Evolutionary conservation across 2,113 vertebrate genomes (phyloP), one percentile per base, ranked within the genome.

Genomic region (Atrichornis clamosus): DNA sequence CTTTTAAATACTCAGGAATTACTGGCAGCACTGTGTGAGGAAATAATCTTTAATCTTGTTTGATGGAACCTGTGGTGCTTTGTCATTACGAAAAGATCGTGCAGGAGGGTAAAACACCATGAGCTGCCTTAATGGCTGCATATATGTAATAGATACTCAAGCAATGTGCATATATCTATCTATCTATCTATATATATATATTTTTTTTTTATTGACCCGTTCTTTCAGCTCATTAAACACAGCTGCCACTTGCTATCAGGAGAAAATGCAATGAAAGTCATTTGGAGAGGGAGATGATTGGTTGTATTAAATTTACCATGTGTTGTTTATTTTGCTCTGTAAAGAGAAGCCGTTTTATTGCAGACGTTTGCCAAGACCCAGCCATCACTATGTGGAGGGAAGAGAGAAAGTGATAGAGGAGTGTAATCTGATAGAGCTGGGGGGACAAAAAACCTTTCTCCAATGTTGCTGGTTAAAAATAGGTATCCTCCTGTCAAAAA

Each of bases 221-320:
- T 96, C 91, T 95, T 93, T 56, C 89, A 95, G 79, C 83, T 90
- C 83, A 9, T 95, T 95, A 92, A 86, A 56, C 76, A 63, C 84
- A 95, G 89, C 90, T 95, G 93, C 72, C 12, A 30, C 67, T 90
- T 92, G 8, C 91, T 77, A 37, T 70, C 89, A 87, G 76, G 41
- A 86, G 88, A 72, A 74, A 92, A 53, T 67, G 90, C 47, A 80
- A 6, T 84, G 72, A 23, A 88, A 88, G 88, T 90, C 39, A 22
- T 96, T 93, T 94, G 86, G 65, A 90, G 90, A 52, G 68, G 55
- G 83, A 65, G 72, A 46, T 69, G 76, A 86, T 76, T 70, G 79
- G 92, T 74, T 86, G 39, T 42, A 83, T 93, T 92, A 95, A 86
- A 95, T 83, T 47, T 32, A 50, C 86, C 86, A 90, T 90, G 86